phyloP scores from a whole-genome alignment of 1,140 invertebrate species.

The Eciton burchellii region DNA sequence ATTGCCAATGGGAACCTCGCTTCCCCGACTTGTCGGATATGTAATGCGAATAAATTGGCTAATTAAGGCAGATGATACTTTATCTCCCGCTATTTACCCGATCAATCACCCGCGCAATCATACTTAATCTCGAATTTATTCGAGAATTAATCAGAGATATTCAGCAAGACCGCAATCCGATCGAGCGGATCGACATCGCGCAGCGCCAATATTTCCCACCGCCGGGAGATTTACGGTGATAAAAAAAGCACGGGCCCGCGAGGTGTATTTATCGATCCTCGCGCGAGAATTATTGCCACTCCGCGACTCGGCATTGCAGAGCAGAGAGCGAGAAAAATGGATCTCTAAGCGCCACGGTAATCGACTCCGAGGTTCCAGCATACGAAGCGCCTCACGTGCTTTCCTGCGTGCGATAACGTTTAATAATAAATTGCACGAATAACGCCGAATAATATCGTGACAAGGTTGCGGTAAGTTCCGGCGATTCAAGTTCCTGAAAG shows the following conservation, averaged over 20 bases:
- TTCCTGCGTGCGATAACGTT: not conserved
- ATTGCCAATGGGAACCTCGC: not conserved
- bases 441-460: too few species aligned
- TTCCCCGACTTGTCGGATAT: not conserved
- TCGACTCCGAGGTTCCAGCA: constrained; percentile 17
- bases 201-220: constrained; percentile 38
- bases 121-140: too few species aligned
- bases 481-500: too few species aligned
- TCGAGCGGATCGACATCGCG: constrained; percentile 23
- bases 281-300: constrained; percentile 51
- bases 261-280: constrained; percentile 60
- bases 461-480: too few species aligned
- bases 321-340: constrained; percentile 44
- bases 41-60: too few species aligned
- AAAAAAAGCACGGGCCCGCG: constrained; percentile 1
- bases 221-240: constrained; percentile 35
- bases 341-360: constrained; percentile 41
- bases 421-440: not conserved
- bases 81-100: too few species aligned
- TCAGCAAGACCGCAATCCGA: not conserved
- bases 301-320: not conserved
- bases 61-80: too few species aligned
- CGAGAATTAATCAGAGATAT: constrained; percentile 23
- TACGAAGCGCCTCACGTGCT: not conserved
- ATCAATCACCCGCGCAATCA: too few species aligned